Percentiles rank a stretch among this genome's conserved stretches.
phyloP scores from a whole-genome alignment of 2,888 invertebrate genomes.

The Leptothorax acervorum region DNA sequence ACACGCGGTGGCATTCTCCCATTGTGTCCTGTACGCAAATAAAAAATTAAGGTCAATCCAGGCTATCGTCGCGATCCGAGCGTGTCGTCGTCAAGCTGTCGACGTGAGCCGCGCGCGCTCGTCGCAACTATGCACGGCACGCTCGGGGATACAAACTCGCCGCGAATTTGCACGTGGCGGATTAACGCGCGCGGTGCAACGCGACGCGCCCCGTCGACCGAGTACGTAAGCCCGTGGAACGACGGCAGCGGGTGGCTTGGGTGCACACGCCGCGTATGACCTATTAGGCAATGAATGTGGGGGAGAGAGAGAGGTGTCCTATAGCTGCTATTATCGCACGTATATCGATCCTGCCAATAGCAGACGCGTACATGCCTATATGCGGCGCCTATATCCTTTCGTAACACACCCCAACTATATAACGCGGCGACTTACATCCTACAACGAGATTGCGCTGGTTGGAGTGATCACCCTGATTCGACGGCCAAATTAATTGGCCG shows the following conservation, averaged over 20 bases:
- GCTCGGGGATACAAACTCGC: conserved; percentile 44
- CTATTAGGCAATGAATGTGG: conserved; percentile 72
- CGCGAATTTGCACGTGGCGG: conserved; percentile 50
- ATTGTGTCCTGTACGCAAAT: background rate
- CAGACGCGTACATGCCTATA: conserved; percentile 67
- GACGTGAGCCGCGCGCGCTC: background rate
- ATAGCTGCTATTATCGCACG: conserved; percentile 71
- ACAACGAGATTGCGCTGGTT: conserved; percentile 31
- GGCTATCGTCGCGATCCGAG: conserved; percentile 22
- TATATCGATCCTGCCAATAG: conserved; percentile 77
- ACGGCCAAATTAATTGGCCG: conserved; percentile 43
- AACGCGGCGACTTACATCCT: conserved; percentile 64
- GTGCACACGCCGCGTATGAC: conserved; percentile 67
- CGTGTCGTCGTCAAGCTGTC: conserved; percentile 16
- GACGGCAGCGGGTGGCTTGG: conserved; percentile 37
- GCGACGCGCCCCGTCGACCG: conserved; percentile 5
- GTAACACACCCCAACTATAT: conserved; percentile 63
- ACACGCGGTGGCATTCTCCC: background rate
- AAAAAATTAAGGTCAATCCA: conserved; percentile 30
- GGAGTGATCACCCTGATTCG: conserved; percentile 4
- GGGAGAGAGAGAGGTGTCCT: conserved; percentile 37
- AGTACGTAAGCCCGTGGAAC: conserved; percentile 44
- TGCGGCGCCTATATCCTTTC: conserved; percentile 73
- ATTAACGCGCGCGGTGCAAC: conserved; percentile 44
- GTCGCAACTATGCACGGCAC: conserved; percentile 37